phyloP scores from a whole-genome alignment of 2,888 invertebrate genomes.

The Polyommatus iphigenia region DNA sequence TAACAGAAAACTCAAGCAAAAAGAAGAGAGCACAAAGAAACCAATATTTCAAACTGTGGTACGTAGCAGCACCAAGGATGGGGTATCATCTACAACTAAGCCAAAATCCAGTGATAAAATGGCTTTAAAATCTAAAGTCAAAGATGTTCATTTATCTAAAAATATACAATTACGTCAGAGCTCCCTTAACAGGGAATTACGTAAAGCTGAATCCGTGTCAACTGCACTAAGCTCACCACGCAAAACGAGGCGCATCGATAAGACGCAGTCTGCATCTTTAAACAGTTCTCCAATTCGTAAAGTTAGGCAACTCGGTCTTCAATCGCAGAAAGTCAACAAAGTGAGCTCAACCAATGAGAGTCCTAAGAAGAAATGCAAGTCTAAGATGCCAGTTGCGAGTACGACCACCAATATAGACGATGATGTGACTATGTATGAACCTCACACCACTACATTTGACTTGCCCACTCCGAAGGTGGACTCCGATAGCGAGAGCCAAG shows the following conservation, averaged over 20 bases:
- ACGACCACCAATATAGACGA: slow-evolving; percentile 56
- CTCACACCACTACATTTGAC: slow-evolving; percentile 70
- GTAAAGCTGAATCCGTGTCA: slow-evolving; percentile 62
- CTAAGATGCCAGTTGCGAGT: slow-evolving; percentile 56
- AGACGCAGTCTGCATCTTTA: slow-evolving; percentile 67
- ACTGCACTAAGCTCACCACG: slow-evolving; percentile 69
- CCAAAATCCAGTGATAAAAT: slow-evolving; percentile 61
- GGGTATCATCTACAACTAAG: slow-evolving; percentile 59
- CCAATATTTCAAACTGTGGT: slow-evolving; percentile 75
- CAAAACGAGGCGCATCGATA: slow-evolving; percentile 71
- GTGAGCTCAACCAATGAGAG: slow-evolving; percentile 68
- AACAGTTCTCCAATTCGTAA: slow-evolving; percentile 76
- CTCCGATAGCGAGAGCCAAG: slow-evolving; percentile 67
- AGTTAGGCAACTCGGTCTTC: slow-evolving; percentile 66
- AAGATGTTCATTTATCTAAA: slow-evolving; percentile 63
- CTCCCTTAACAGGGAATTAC: slow-evolving; percentile 65
- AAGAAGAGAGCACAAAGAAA: slow-evolving; percentile 60
- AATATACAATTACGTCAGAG: slow-evolving; percentile 67
- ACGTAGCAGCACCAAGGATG: slow-evolving; percentile 60
- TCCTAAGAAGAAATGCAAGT: slow-evolving; percentile 64
- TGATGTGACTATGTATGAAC: slow-evolving; percentile 75
- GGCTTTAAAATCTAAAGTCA: slow-evolving; percentile 55
- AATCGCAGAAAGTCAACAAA: slow-evolving; percentile 57
- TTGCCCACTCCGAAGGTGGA: slow-evolving; percentile 64
- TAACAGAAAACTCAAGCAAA: slow-evolving; percentile 59